A percentile compares a stretch with the other conserved stretches of the same genome.
phyloP scores from a whole-genome alignment of 2,797 vertebrate species.

The Pogoniulus pusillus region DNA sequence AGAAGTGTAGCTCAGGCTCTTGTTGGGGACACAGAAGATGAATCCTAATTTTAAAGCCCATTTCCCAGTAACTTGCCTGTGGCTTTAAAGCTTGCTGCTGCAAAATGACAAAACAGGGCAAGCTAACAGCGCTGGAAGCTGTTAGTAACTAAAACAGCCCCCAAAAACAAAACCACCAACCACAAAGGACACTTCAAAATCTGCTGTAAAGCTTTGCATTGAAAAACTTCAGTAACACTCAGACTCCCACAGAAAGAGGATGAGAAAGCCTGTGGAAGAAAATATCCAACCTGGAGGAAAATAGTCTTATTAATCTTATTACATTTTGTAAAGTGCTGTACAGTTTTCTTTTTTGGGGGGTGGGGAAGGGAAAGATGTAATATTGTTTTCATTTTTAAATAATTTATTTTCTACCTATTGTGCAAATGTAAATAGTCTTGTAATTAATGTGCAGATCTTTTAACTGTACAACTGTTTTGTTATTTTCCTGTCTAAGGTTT shows the following conservation, averaged over 20 bases:
- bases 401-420: constrained; percentile 99
- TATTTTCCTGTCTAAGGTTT: constrained; percentile 84
- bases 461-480: constrained; percentile 91
- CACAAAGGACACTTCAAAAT: constrained; percentile 16
- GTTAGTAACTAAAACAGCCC: constrained; percentile 71
- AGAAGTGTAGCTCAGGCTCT: constrained; percentile 27
- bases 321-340: constrained; percentile 79
- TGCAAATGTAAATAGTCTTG: constrained; percentile 99
- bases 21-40: not conserved
- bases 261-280: constrained; percentile 70
- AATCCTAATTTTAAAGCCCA: constrained; percentile 26
- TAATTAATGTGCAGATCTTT: constrained; percentile 98
- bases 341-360: constrained; percentile 56
- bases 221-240: constrained; percentile 46
- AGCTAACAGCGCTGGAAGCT: constrained; percentile 79
- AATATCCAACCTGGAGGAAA: constrained; percentile 62
- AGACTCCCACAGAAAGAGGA: constrained; percentile 65
- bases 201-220: constrained; percentile 45
- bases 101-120: constrained; percentile 39
- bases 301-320: constrained; percentile 71
- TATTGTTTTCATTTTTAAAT: constrained; percentile 88
- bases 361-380: constrained; percentile 72
- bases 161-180: not conserved
- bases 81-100: constrained; percentile 44
- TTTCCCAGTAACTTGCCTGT: constrained; percentile 55